phyloP scores from a whole-genome alignment of 2,888 invertebrate species.

The Eristalis pertinax region DNA sequence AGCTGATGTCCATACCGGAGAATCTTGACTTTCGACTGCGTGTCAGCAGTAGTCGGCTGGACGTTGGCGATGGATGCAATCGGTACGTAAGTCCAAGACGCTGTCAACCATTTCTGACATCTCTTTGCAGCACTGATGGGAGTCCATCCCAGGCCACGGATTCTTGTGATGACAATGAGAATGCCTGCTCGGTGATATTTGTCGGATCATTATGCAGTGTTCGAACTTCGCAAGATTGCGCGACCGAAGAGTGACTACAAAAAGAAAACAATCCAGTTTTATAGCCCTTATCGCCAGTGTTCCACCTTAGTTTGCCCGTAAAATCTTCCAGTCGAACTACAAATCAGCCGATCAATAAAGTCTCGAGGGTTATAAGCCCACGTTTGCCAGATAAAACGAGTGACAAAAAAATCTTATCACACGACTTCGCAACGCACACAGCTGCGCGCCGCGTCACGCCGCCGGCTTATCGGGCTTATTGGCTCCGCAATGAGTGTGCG shows the following conservation, averaged over 20 bases:
- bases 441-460: too few relatives aligned
- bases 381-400: not conserved
- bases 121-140: not conserved
- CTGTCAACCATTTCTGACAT: not conserved
- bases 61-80: not conserved
- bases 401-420: not conserved
- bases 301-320: not conserved
- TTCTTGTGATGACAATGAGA: not conserved
- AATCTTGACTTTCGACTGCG: too few relatives aligned
- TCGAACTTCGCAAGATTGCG: not conserved
- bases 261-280: not conserved
- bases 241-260: too few relatives aligned
- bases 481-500: not conserved
- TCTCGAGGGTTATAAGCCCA: not conserved
- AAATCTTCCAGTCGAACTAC: not conserved
- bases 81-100: not conserved
- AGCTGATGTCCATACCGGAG: conserved; percentile 14
- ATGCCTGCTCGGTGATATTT: conserved; percentile 16
- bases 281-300: not conserved
- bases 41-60: not conserved
- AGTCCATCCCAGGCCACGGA: not conserved
- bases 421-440: not conserved
- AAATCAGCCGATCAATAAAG: not conserved
- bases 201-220: conserved; percentile 16
- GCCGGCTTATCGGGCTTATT: not conserved